phyloP scores from a whole-genome alignment of 2,888 invertebrate species.

The Metacarcinus magister region DNA sequence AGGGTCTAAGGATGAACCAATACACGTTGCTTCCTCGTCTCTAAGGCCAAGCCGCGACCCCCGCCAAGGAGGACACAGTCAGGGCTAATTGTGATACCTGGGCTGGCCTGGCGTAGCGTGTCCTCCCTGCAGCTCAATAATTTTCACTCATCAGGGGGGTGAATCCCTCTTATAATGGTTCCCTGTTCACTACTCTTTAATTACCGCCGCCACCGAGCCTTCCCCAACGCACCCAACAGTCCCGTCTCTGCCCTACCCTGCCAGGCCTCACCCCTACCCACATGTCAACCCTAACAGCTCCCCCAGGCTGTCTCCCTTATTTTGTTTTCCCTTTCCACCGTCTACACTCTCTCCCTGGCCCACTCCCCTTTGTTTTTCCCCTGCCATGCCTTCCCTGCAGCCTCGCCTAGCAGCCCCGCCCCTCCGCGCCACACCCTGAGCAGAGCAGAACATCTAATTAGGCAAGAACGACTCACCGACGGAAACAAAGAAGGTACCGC shows the following conservation, averaged over 20 bases:
- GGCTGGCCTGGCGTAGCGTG: background rate
- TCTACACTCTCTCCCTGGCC: background rate
- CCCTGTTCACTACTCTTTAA: background rate
- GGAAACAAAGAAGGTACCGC: no score
- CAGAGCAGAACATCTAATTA: no score
- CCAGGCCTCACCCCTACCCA: no score
- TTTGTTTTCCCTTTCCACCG: background rate
- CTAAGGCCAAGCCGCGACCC: background rate
- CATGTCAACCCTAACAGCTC: no score
- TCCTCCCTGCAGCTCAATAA: conserved; percentile 45
- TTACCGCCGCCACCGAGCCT: background rate
- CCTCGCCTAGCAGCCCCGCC: no score
- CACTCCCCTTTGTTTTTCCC: background rate
- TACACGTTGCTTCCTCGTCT: background rate
- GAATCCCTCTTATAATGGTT: background rate
- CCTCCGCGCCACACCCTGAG: no score
- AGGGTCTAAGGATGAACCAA: background rate
- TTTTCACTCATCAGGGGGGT: conserved; percentile 27
- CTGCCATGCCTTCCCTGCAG: background rate
- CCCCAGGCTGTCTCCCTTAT: no score
- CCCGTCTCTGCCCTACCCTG: no score
- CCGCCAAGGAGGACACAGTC: background rate
- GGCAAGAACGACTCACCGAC: no score
- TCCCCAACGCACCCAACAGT: background rate
- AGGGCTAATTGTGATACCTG: background rate